Base-by-base conservation (phyloP, 2,888 invertebrate species). In the Leptopilina syphax region DNA sequence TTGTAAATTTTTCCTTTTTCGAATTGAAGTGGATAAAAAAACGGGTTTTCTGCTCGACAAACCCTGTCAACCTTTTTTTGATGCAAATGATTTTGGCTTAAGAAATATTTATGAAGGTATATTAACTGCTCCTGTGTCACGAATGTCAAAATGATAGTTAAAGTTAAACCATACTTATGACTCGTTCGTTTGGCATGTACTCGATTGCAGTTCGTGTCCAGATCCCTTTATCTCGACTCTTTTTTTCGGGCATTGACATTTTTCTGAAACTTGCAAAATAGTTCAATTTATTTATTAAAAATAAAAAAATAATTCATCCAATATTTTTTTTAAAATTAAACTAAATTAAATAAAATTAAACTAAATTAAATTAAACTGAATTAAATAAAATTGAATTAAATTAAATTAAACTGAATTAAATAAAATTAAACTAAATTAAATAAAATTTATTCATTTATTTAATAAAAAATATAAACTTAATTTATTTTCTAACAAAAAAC, bases 121-220 rank as follows among this genome's bases (percentile, higher is more conserved):
- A 57, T 73, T 73, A 54, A 34, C 73, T 34, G 57, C 27, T 73
- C 73, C 34, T 73, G 54, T 73, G 73, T 57, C 73, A 41, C 4
- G n/a, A 73, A 73, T n/a, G 57, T 73, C 73, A 57, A 9, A 34
- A 73, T 41, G 57, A 73, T 73, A 73, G 54, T 73, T 73, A 57
- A 73, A 34, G 57, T 73, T 73, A 73, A 57, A 73, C 54, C 73
- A 73, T 63, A 63, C 73, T 57, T 73, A 57, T 73, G 73, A 73
- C 73, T 73, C 73, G 73, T 57, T 9, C 34, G 54, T 73, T 73
- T 57, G 70, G 70, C 70, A 73, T 18, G 18, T 18, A 18, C 18
- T 18, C 18, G 18, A 18, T 18, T 18, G 18, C 18, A 18, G 18
- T 18, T 18, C 57, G 73, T 73, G 57, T 27, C 54, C 57, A 44